Evolutionary conservation across 1,140 invertebrate genomes (phyloP).

Genomic region (Drosophila mayri): DNA sequence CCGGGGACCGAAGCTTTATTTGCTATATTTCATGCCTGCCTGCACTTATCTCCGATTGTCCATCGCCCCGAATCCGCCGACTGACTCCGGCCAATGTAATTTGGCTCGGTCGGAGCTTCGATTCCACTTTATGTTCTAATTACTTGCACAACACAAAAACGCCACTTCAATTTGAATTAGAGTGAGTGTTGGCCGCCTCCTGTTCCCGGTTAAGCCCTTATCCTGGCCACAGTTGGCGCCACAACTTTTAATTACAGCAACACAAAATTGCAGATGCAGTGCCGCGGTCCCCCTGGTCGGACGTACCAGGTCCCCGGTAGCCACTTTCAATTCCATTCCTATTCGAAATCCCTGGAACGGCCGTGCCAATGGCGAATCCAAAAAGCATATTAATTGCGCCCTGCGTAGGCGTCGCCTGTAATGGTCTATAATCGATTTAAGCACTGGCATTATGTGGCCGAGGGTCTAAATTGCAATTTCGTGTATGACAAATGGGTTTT

Average conservation of each 20-base stretch:
- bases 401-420: constrained; percentile 65
- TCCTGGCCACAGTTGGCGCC: constrained; percentile 75
- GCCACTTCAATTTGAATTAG: constrained; percentile 80
- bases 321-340: constrained; percentile 31
- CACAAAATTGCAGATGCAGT: constrained; percentile 70
- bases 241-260: constrained; percentile 79
- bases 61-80: constrained; percentile 46
- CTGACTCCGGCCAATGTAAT: constrained; percentile 58
- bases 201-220: constrained; percentile 30
- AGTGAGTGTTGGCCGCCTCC: constrained; percentile 53
- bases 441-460: constrained; percentile 62
- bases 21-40: constrained; percentile 82
- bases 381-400: constrained; percentile 72
- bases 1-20: constrained; percentile 58
- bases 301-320: constrained; percentile 21
- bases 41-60: constrained; percentile 81
- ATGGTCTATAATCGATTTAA: constrained; percentile 79
- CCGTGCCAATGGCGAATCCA: constrained; percentile 37
- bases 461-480: constrained; percentile 61
- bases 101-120: constrained; percentile 66
- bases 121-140: constrained; percentile 78
- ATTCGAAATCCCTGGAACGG: constrained; percentile 22
- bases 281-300: constrained; percentile 23
- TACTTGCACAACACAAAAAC: constrained; percentile 82
- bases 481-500: constrained; percentile 65